Evolutionary conservation across 2,888 invertebrate genomes (phyloP), one percentile per base, ranked within the genome.

Genomic region (Cremastinae sp.): DNA sequence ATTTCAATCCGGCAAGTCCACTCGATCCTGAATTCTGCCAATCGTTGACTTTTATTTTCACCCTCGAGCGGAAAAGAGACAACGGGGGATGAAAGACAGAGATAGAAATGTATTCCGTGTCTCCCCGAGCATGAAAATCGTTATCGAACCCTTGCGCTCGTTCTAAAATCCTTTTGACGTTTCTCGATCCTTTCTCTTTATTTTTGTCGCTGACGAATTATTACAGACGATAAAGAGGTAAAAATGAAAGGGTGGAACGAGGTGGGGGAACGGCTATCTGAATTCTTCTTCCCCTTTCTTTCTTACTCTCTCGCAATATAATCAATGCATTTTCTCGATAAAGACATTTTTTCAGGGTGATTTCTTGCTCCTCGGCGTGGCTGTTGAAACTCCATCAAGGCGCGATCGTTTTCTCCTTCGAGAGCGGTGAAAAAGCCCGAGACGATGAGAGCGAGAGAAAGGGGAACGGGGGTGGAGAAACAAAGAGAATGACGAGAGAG

Each of bases 291-390:
- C 18, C 18, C 0, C 16, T 36, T 47, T 47, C 18, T 36, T 49
- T 36, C 12, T 47, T 16, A 20, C 16, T 12, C 43, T 41, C 59
- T 68, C 59, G 66, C 75, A 79, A 80, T 78, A 78, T 54, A 70
- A 72, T 69, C 75, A 82, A 82, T 84, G 82, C 80, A 84, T 85
- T n/a, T n/a, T 87, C 85, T 86, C 88, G 88, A 88, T 87, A 88
- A 86, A 87, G 88, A 87, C 86, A 88, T 88, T 68, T 38, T 85
- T 88, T 85, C 84, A 43, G 38, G 83, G 79, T 78, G 81, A 86
- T 87, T 87, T 86, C 86, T 87, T 85, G 85, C 86, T 36, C 47
- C 36, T 10, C 22, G 9, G 84, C 47, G 9, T n/a, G n/a, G 20
- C 64, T 82, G 84, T 82, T 87, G 81, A 86, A 83, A 80, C 78